phyloP scores from a whole-genome alignment of 1,140 invertebrate genomes.

The Globodera rostochiensis region DNA sequence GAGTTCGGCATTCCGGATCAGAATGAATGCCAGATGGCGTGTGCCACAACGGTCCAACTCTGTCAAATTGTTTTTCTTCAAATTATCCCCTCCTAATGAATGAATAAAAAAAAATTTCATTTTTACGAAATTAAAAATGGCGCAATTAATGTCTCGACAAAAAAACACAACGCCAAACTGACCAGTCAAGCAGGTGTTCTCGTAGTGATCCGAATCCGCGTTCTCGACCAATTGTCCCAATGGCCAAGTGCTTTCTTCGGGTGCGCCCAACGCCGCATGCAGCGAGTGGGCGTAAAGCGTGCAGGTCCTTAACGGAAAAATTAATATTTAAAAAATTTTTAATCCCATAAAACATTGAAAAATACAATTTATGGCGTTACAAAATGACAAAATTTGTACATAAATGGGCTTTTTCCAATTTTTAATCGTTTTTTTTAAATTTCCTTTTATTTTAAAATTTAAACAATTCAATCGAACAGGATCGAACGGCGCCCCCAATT shows the following conservation, averaged over 20 bases:
- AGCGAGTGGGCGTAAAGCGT: conserved; percentile 1
- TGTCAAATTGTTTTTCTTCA: conserved; percentile 14
- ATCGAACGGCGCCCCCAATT: not conserved
- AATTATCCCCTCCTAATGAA: too few relatives aligned
- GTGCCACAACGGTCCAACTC: conserved; percentile 30
- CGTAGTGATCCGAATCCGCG: conserved; percentile 39
- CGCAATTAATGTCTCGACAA: too few relatives aligned
- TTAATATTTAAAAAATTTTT: too few relatives aligned
- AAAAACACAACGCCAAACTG: not conserved
- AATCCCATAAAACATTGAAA: too few relatives aligned
- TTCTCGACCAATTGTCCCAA: conserved; percentile 26
- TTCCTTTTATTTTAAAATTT: too few relatives aligned
- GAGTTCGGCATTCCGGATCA: conserved; percentile 43
- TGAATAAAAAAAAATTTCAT: too few relatives aligned
- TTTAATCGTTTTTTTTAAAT: too few relatives aligned
- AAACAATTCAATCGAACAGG: not conserved
- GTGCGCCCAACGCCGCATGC: not conserved
- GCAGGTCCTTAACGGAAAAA: not conserved
- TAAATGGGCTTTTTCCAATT: too few relatives aligned
- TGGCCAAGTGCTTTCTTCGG: conserved; percentile 9
- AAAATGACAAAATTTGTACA: too few relatives aligned
- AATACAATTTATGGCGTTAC: too few relatives aligned
- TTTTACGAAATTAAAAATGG: too few relatives aligned
- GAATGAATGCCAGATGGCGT: conserved; percentile 43
- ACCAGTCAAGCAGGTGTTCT: conserved; percentile 49